phyloP scores from a whole-genome alignment of 2,797 vertebrate species.

The Rhinoraja longicauda region DNA sequence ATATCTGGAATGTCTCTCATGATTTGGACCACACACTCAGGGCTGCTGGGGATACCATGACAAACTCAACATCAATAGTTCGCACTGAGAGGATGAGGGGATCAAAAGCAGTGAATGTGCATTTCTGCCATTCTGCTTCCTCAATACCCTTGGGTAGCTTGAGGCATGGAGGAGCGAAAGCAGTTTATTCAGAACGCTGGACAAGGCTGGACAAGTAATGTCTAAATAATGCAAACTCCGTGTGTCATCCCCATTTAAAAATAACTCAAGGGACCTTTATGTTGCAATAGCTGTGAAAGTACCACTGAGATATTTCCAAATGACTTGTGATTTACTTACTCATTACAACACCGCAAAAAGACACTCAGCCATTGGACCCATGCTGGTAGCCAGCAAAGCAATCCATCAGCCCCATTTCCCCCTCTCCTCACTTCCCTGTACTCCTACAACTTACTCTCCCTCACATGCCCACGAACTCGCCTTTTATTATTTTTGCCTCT shows the following conservation, averaged over 20 bases:
- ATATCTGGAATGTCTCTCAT: not conserved
- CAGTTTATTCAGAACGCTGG: not conserved
- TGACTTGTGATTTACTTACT: not conserved
- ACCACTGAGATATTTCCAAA: not conserved
- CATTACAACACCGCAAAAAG: no score
- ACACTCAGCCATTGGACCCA: no score
- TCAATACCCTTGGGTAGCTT: not conserved
- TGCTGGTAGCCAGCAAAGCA: no score
- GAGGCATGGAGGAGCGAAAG: not conserved
- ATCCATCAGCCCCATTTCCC: no score
- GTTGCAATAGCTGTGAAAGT: not conserved
- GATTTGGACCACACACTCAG: not conserved
- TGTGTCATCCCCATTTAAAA: slow-evolving; percentile 17
- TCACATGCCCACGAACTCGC: no score
- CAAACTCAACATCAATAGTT: not conserved
- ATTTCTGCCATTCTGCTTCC: not conserved
- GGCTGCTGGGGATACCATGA: not conserved
- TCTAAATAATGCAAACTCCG: not conserved
- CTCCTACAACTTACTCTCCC: no score
- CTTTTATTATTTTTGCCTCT: no score
- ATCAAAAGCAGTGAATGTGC: not conserved
- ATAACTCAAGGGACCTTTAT: not conserved
- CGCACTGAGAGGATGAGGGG: not conserved
- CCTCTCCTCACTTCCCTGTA: no score
- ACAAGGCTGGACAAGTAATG: not conserved